Evolutionary conservation across 2,888 invertebrate genomes (phyloP), one percentile per base, ranked within the genome.

Genomic region (Tiliacea aurago): DNA sequence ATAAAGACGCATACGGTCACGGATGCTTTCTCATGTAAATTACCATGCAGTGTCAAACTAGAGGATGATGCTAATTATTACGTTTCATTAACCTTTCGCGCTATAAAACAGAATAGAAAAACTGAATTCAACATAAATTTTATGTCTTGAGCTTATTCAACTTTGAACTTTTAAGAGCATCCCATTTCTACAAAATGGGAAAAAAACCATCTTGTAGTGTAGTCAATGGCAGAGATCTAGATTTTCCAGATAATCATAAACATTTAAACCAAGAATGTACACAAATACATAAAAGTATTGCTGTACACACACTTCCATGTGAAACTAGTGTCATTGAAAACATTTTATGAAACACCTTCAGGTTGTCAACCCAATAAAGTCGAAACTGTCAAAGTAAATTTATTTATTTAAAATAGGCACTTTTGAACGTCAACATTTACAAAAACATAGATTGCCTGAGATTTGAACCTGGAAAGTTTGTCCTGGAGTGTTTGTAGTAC

Each of bases 21-120:
- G 83, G 75, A 61, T 73, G 76, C 69, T 73, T 77, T 85, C 74
- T 77, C 68, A 75, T 74, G 63, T 76, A 76, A 85, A 87, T 78
- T 65, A 69, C 51, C 67, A 62, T 55, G 53, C 53, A 63, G 11
- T 47, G 18, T 37, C 20, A 28, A 61, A 18, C 47, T 65, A 55
- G 33, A 61, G 51, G 55, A 73, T 47, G 69, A 41, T 47, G 47
- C 23, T 45, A 59, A 51, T 59, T 15, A 49, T n/a, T 23, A n/a
- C 5, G 9, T 20, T 51, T n/a, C 11, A 43, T 23, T 37, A 33
- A 13, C 4, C 37, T 28, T 28, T 28, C 28, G 28, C 28, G 28
- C 28, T 28, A 2, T 28, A 3, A 10, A 58, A 20, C 2, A 43
- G 0, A 49, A 1, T n/a, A 73, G 1, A 11, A 20, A n/a, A 28